Evolutionary conservation across 23 tunicate species (phyloP), one percentile per base, ranked within the genome.

Genomic region (Halocynthia roretzi): DNA sequence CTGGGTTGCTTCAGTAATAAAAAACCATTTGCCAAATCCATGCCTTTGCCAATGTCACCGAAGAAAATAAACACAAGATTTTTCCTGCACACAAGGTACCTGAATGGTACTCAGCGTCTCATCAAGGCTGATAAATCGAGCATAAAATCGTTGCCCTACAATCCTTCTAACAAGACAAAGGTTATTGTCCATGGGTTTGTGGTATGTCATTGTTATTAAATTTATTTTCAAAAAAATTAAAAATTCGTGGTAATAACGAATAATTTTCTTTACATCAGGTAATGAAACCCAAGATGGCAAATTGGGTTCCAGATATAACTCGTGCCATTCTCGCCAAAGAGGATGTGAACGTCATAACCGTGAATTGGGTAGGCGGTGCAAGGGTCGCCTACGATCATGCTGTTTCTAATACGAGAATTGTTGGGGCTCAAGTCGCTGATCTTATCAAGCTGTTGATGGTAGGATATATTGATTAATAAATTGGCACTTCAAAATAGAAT

Each of bases 321-420:
- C 81, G 79, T 53, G 72, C 98, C 7, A 92, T 92, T 52, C 18
- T 92, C 21, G 77, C 71, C 23, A 74, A 82, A 53, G 92, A 92
- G n/a, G 98, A 86, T 56, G 98, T 92, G 0, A 92, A 92, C 75
- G 98, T 92, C 21, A 86, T 92, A 11, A 79, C 71, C 44, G 83
- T 86, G 12, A 72, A 92, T 66, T 92, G 98, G 98, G 87, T 86
- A 11, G 76, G 78, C 11, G 98, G 98, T 7, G 92, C 98, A 7
- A 53, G 56, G 52, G 82, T 86, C 8, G 85, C 78, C 62, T 92
- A 92, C 62, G 98, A 92, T 54, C 75, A 92, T 56, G 98, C 98
- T 22, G 91, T 80, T 49, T 73, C 83, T 7, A 92, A 92, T 53
- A 92, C 98, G 5, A 61, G 98, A 23, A 31, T 92, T 6, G 98